Conservation (phyloP, 2,113 vertebrate genomes). For the Eretmochelys imbricata region DNA sequence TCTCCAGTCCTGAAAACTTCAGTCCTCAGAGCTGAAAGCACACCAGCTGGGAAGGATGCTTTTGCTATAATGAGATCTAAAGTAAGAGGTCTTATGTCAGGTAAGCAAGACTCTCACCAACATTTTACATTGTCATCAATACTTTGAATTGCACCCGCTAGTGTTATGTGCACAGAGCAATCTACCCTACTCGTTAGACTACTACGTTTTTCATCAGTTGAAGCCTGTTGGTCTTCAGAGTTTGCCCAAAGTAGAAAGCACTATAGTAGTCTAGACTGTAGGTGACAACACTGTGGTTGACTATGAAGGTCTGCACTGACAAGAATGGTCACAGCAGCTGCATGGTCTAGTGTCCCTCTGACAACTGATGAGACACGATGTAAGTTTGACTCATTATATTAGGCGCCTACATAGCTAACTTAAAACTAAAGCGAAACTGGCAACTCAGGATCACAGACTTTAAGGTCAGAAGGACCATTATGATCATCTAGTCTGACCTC, state of each 20-base stretch:
- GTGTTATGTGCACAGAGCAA: not conserved
- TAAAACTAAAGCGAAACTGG: not conserved
- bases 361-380: fast-evolving
- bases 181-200: not conserved
- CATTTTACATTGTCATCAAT: not conserved
- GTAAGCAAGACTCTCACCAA: not conserved
- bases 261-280: fast-evolving
- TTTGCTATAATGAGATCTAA: not conserved
- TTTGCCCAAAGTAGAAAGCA: not conserved
- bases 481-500: too few species aligned
- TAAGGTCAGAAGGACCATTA: too few species aligned
- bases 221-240: not conserved
- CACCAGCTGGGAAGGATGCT: not conserved
- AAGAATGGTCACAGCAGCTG: not conserved
- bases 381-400: not conserved
- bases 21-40: not conserved
- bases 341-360: not conserved
- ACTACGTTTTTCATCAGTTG: not conserved
- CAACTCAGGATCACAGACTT: not conserved
- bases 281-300: not conserved
- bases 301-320: too few species aligned
- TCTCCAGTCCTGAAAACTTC: not conserved
- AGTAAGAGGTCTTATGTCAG: fast-evolving
- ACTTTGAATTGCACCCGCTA: not conserved
- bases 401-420: fast-evolving